These are phyloP conservation scores for Eristalis intricaria DNA, from an alignment of 2,888 invertebrate genomes.

Conservation along the genomic window DNA sequence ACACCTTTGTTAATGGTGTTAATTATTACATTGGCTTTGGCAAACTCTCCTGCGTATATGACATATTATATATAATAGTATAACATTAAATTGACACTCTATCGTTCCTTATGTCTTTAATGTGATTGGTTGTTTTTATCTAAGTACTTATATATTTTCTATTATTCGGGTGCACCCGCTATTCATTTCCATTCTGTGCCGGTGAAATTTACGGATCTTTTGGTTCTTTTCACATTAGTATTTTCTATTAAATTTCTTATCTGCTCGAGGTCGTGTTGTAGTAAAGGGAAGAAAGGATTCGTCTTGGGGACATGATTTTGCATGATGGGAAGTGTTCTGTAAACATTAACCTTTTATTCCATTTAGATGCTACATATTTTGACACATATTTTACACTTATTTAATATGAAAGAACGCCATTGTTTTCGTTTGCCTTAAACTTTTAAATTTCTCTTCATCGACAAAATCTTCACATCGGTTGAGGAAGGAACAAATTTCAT, in stretches of 20 bases:
- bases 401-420: no score
- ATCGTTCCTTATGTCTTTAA: background rate
- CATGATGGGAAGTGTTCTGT: background rate
- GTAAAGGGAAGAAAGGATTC: no score
- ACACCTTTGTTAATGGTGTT: constrained; percentile 36
- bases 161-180: constrained; percentile 36
- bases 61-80: constrained; percentile 13
- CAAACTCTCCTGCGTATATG: constrained; percentile 29
- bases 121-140: background rate
- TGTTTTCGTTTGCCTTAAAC: no score
- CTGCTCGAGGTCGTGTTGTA: no score
- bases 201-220: constrained; percentile 42
- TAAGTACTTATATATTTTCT: background rate
- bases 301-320: background rate
- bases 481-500: no score
- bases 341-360: no score
- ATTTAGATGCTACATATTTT: no score
- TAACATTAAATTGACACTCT: no score
- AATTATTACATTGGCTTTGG: constrained; percentile 19
- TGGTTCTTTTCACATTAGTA: constrained; percentile 13
- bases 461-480: no score
- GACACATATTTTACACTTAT: no score
- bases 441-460: no score
- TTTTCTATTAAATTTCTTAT: no score
- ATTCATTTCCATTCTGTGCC: constrained; percentile 38